These are phyloP conservation scores for Philopotamus ludificatus DNA, from an alignment of 1,140 invertebrate genomes.

Conservation along the genomic window DNA sequence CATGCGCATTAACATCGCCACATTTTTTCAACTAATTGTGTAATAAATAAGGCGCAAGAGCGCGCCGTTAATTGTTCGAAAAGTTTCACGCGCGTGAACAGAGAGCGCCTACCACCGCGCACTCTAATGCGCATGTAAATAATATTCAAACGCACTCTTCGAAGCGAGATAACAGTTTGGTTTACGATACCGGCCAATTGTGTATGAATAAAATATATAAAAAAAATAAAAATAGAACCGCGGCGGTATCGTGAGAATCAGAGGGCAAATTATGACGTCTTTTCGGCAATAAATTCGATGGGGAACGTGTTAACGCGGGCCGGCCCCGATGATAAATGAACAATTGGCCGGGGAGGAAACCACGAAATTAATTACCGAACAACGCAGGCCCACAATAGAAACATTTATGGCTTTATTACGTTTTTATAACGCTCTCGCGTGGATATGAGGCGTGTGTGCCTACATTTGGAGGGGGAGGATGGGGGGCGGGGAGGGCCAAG, in stretches of 20 bases:
- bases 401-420: too few species aligned
- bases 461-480: too few species aligned
- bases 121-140: not conserved
- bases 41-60: not conserved
- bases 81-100: not conserved
- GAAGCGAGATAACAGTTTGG: constrained; percentile 10
- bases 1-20: not conserved
- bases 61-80: not conserved
- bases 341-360: not conserved
- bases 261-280: constrained; percentile 3
- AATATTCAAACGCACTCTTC: not conserved
- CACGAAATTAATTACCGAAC: not conserved
- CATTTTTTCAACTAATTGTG: not conserved
- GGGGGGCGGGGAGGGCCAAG: too few species aligned
- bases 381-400: not conserved
- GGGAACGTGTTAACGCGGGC: not conserved
- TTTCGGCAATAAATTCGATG: constrained; percentile 1
- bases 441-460: constrained; percentile 9
- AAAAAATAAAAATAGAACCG: too few species aligned
- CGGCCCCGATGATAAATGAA: not conserved
- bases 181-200: constrained; percentile 4
- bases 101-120: too few species aligned
- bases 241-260: constrained; percentile 12
- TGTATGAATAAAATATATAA: too few species aligned
- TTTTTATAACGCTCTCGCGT: not conserved